These are phyloP conservation scores for Eufriesea mexicana DNA, from an alignment of 1,140 invertebrate genomes.

Conservation along the genomic window DNA sequence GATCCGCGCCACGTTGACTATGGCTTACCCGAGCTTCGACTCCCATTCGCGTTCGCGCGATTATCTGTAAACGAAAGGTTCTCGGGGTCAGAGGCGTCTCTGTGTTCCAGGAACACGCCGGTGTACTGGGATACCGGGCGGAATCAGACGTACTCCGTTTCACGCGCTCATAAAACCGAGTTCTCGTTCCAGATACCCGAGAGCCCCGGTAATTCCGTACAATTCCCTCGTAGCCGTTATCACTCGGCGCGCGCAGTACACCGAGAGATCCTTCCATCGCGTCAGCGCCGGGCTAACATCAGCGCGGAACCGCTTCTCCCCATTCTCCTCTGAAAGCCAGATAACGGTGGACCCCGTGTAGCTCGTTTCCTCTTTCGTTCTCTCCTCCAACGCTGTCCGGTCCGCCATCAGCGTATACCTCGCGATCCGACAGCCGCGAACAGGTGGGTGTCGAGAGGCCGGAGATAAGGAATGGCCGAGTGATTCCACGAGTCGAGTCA, in stretches of 20 bases:
- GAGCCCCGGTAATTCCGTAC: slow-evolving; percentile 36
- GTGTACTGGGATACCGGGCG: not conserved
- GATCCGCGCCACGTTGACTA: not conserved
- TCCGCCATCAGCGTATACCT: slow-evolving; percentile 25
- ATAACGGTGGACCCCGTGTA: slow-evolving; percentile 48
- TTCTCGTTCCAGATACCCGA: slow-evolving; percentile 34
- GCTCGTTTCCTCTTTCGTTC: slow-evolving; percentile 34
- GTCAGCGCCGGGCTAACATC: slow-evolving; percentile 15
- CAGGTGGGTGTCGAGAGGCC: slow-evolving; percentile 56
- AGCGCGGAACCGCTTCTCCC: slow-evolving; percentile 14
- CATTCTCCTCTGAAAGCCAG: slow-evolving; percentile 12
- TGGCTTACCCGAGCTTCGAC: not conserved
- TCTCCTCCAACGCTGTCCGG: not conserved
- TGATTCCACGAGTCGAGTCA: slow-evolving; percentile 25
- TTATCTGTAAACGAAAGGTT: slow-evolving; percentile 23
- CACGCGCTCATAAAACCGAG: slow-evolving; percentile 36
- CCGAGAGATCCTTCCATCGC: slow-evolving; percentile 21
- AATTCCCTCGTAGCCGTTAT: slow-evolving; percentile 44
- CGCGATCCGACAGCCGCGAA: slow-evolving; percentile 32
- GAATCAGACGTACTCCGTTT: slow-evolving; percentile 17
- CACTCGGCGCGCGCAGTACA: slow-evolving; percentile 22
- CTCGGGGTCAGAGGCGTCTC: slow-evolving; percentile 14
- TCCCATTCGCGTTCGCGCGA: slow-evolving; percentile 1
- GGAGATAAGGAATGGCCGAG: slow-evolving; percentile 41
- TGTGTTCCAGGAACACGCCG: not conserved